These are phyloP conservation scores for Teleogryllus oceanicus DNA, from an alignment of 2,888 invertebrate species.

Conservation along the genomic window DNA sequence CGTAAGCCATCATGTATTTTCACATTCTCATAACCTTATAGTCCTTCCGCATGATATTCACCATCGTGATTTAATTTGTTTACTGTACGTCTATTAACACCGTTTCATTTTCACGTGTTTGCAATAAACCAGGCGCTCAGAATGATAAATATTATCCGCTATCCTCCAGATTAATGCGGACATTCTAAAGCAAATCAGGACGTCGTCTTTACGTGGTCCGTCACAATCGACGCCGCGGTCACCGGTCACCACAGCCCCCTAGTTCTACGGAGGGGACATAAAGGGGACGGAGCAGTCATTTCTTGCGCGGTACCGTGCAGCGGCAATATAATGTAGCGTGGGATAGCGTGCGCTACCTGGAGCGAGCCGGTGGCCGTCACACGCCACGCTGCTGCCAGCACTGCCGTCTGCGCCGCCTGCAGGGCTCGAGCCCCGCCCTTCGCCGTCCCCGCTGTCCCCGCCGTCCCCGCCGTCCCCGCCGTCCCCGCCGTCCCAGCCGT, in stretches of 20 bases:
- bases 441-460: neutral
- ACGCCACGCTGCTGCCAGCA: neutral
- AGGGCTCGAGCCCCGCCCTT: neutral
- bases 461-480: neutral
- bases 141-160: too few species aligned
- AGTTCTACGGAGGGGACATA: neutral
- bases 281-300: conserved; percentile 2
- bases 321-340: conserved; percentile 18
- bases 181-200: too few species aligned
- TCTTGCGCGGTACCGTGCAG: neutral
- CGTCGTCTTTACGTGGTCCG: too few species aligned
- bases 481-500: neutral
- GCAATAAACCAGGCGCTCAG: too few species aligned
- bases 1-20: too few species aligned
- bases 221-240: neutral
- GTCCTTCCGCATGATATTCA: too few species aligned
- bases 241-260: neutral
- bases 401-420: neutral
- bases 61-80: too few species aligned
- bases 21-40: too few species aligned
- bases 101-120: too few species aligned
- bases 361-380: neutral
- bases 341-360: neutral
- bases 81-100: too few species aligned
- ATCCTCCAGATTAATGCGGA: too few species aligned